These are phyloP conservation scores for Anolis carolinensis DNA, from an alignment of 2,113 vertebrate genomes.

Conservation along the genomic window DNA sequence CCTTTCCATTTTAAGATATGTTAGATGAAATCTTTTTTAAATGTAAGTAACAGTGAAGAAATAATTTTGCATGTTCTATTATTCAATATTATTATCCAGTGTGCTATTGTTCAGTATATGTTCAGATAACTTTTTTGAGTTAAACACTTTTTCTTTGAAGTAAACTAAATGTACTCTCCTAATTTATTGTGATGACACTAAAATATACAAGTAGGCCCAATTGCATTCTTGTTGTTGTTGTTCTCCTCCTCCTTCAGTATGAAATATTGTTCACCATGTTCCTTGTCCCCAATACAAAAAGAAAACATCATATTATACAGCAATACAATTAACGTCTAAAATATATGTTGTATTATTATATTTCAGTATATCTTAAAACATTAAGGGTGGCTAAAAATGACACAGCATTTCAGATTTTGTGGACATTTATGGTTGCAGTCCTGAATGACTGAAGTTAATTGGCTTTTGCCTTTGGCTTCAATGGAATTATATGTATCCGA, in stretches of 20 bases:
- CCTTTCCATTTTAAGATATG: background rate
- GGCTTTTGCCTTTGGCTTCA: constrained; percentile 12
- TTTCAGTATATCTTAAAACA: constrained; percentile 42
- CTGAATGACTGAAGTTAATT: constrained; percentile 20
- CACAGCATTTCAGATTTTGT: constrained; percentile 44
- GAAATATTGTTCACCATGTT: background rate
- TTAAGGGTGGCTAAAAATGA: constrained; percentile 70
- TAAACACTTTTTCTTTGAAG: constrained; percentile 13
- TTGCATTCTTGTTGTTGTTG: background rate
- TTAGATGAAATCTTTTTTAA: background rate
- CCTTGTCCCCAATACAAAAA: constrained; percentile 23
- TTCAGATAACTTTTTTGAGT: background rate
- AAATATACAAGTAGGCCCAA: background rate
- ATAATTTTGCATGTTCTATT: background rate
- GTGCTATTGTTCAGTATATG: background rate
- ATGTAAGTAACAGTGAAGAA: background rate
- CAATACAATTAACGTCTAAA: constrained; percentile 29
- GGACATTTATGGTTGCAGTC: background rate
- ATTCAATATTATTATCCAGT: constrained; percentile 2
- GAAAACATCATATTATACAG: background rate
- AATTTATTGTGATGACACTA: background rate
- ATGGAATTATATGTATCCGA: background rate
- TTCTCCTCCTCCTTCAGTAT: constrained; percentile 7
- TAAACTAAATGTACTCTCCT: constrained; percentile 11
- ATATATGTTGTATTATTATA: constrained; percentile 33